Percentiles rank a stretch among this genome's conserved stretches.
These are phyloP conservation scores for Mizuhopecten yessoensis DNA, from an alignment of 1,140 invertebrate species.

Conservation along the genomic window DNA sequence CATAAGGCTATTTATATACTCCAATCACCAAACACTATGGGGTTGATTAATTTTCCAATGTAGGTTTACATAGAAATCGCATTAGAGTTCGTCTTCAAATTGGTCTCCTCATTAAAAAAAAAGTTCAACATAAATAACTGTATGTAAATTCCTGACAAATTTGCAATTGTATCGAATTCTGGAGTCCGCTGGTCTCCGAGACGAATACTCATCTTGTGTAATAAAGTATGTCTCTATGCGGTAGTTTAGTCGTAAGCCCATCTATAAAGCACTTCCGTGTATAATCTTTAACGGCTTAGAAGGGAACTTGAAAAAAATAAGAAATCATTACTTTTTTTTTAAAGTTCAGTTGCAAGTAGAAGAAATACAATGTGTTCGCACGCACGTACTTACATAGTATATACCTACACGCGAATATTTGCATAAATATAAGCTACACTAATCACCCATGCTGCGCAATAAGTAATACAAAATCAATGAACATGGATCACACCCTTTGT, in stretches of 20 bases:
- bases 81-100: neutral
- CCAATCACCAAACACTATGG: neutral
- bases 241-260: neutral
- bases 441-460: neutral
- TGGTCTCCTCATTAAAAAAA: neutral
- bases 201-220: neutral
- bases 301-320: neutral
- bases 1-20: neutral
- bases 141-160: conserved; percentile 21
- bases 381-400: neutral
- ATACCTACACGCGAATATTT: neutral
- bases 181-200: neutral
- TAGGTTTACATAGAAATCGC: neutral
- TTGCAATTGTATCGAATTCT: conserved; percentile 1
- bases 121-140: neutral
- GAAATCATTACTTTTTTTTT: conserved; percentile 14
- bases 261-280: neutral
- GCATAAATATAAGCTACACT: neutral
- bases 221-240: neutral
- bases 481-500: neutral
- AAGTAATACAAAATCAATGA: neutral
- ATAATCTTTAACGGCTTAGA: neutral
- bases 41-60: neutral
- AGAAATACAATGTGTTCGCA: neutral
- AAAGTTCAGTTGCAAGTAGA: conserved; percentile 14